These are phyloP conservation scores for Drosophila paramelanica DNA, from an alignment of 2,888 invertebrate species.

Conservation along the genomic window DNA sequence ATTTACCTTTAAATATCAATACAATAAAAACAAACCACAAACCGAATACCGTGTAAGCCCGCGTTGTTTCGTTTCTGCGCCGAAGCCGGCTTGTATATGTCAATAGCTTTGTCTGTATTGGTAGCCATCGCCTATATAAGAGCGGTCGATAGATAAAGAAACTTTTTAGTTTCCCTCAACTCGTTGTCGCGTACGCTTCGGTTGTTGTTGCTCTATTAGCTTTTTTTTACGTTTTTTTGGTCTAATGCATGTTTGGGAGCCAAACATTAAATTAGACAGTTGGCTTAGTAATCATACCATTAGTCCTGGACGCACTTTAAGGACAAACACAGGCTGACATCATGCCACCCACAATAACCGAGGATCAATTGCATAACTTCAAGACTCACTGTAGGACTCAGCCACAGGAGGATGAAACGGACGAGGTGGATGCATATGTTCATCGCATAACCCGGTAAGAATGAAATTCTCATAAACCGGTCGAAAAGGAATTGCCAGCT, in stretches of 20 bases:
- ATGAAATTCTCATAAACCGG: slow-evolving; percentile 32
- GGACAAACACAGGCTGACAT: slow-evolving; percentile 56
- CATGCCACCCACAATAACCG: slow-evolving; percentile 83
- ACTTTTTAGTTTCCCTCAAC: slow-evolving; percentile 63
- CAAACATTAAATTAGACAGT: slow-evolving; percentile 20
- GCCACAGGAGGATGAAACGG: slow-evolving; percentile 58
- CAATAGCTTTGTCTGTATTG: slow-evolving; percentile 4
- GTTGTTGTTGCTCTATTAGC: slow-evolving; percentile 8
- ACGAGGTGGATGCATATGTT: slow-evolving; percentile 66
- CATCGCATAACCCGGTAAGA: slow-evolving; percentile 77
- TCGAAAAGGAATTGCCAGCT: slow-evolving; percentile 24
- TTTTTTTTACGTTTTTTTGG: slow-evolving; percentile 3
- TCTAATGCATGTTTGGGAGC: not conserved
- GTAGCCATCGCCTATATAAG: slow-evolving; percentile 58
- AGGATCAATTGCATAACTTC: slow-evolving; percentile 62
- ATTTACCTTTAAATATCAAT: no score
- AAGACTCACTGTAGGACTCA: slow-evolving; percentile 57
- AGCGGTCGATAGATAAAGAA: slow-evolving; percentile 7
- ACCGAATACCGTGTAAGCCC: no score
- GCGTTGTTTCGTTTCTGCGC: no score
- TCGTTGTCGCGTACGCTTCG: slow-evolving; percentile 51
- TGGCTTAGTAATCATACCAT: slow-evolving; percentile 9
- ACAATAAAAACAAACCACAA: no score
- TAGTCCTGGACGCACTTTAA: slow-evolving; percentile 25
- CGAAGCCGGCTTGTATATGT: slow-evolving; percentile 1